These are phyloP conservation scores for Aphis gossypii DNA, from an alignment of 1,140 invertebrate genomes.

Conservation along the genomic window DNA sequence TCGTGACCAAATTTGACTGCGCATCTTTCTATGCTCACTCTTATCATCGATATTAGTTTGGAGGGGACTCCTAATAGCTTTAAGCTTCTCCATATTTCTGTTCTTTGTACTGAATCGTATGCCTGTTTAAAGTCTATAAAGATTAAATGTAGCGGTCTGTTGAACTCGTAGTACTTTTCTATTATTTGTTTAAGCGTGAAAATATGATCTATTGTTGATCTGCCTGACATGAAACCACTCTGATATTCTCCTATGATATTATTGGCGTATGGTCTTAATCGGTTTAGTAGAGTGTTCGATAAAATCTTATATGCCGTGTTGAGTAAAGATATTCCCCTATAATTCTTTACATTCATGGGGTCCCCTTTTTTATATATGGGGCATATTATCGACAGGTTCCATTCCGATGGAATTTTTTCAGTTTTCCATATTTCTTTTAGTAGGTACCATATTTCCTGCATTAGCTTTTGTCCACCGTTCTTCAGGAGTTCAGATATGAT, in stretches of 20 bases:
- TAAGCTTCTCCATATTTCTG: not conserved
- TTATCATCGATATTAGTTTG: slow-evolving; percentile 36
- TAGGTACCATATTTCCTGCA: slow-evolving; percentile 58
- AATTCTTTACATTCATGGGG: not conserved
- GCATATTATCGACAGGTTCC: slow-evolving; percentile 56
- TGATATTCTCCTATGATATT: too few relatives aligned
- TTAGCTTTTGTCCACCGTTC: slow-evolving; percentile 60
- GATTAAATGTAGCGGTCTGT: too few relatives aligned
- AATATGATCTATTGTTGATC: too few relatives aligned
- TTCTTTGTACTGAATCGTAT: too few relatives aligned
- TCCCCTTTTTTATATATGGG: too few relatives aligned
- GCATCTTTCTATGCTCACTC: not conserved
- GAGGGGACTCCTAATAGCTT: not conserved
- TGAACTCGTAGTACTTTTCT: too few relatives aligned
- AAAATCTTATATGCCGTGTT: slow-evolving; percentile 7
- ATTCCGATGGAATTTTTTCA: slow-evolving; percentile 60
- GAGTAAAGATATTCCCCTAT: slow-evolving; percentile 19
- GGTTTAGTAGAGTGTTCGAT: not conserved
- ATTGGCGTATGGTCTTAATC: slow-evolving; percentile 13
- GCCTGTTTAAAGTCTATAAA: too few relatives aligned
- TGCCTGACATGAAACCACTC: too few relatives aligned
- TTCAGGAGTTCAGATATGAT: slow-evolving; percentile 39
- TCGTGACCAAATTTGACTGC: not conserved
- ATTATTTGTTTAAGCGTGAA: too few relatives aligned
- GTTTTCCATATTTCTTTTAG: slow-evolving; percentile 54